Conservation (phyloP, 2,113 vertebrate genomes). For the Propithecus coquereli region DNA sequence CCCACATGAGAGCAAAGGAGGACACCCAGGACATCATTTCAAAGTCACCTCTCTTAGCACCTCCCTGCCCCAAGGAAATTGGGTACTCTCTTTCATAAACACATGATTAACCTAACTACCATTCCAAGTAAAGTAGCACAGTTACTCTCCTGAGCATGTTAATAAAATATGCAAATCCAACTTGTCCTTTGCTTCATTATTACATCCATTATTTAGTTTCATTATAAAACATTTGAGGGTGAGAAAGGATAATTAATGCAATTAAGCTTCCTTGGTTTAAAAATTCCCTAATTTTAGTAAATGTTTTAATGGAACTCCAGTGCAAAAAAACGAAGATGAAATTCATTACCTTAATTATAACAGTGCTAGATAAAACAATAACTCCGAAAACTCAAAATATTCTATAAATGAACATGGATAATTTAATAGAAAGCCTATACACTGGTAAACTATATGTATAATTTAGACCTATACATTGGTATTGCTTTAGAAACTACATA, state of each 20-base stretch:
- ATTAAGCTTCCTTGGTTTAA: conserved; percentile 66
- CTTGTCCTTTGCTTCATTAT: conserved; percentile 48
- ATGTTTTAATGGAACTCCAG: conserved; percentile 57
- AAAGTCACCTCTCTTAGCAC: not conserved
- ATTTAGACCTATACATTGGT: not conserved
- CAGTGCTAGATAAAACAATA: conserved; percentile 47
- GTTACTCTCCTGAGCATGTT: conserved; percentile 31
- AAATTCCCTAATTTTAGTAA: conserved; percentile 63
- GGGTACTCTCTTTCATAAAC: conserved; percentile 15
- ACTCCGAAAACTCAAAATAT: conserved; percentile 37
- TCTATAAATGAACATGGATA: conserved; percentile 23
- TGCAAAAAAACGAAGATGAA: conserved; percentile 16
- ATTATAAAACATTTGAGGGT: conserved; percentile 63
- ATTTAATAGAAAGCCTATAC: not conserved
- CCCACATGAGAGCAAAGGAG: not conserved
- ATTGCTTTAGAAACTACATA: not conserved
- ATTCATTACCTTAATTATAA: conserved; percentile 56
- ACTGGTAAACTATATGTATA: not conserved
- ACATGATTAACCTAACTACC: conserved; percentile 47
- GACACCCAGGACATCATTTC: not conserved
- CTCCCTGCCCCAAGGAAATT: not conserved
- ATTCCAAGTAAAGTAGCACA: conserved; percentile 21
- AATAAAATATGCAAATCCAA: conserved; percentile 56
- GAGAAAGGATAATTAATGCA: conserved; percentile 68
- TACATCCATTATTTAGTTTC: conserved; percentile 65